Evolutionary conservation across 2,888 invertebrate genomes (phyloP).

Genomic region (Agonopterix arenella): DNA sequence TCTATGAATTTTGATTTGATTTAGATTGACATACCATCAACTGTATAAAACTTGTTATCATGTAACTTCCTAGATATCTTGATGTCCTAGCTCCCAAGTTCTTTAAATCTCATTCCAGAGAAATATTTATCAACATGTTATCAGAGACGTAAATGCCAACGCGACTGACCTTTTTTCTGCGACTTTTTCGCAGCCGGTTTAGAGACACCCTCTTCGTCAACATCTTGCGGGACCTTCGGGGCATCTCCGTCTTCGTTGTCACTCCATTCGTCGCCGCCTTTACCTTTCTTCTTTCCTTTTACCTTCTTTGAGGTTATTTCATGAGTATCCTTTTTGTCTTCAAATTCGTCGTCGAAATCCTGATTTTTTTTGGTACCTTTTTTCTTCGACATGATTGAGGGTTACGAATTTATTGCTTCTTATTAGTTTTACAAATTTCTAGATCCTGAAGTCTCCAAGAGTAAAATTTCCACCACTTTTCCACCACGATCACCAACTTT

Average conservation of each 20-base stretch:
- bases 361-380: conserved; percentile 76
- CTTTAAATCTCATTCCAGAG: too few species aligned
- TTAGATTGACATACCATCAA: too few species aligned
- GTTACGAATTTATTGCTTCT: conserved; percentile 5
- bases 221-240: conserved; percentile 35
- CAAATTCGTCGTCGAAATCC: conserved; percentile 73
- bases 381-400: conserved; percentile 74
- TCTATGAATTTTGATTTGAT: too few species aligned
- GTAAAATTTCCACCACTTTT: too few species aligned
- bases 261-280: conserved; percentile 63
- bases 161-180: conserved; percentile 67
- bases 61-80: too few species aligned
- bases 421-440: too few species aligned
- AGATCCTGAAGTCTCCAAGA: too few species aligned
- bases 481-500: not conserved
- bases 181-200: conserved; percentile 63
- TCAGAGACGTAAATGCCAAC: not conserved
- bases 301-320: conserved; percentile 75
- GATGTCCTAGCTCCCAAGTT: too few species aligned
- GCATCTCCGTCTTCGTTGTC: conserved; percentile 54
- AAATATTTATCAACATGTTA: too few species aligned
- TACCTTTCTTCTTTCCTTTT: conserved; percentile 66
- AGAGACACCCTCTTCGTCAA: conserved; percentile 59
- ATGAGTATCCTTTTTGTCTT: conserved; percentile 45
- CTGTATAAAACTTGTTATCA: too few species aligned